A percentile compares a stretch with the other conserved stretches of the same genome.
Evolutionary conservation across 2,113 vertebrate species (phyloP).

Genomic region (Anoura caudifer): DNA sequence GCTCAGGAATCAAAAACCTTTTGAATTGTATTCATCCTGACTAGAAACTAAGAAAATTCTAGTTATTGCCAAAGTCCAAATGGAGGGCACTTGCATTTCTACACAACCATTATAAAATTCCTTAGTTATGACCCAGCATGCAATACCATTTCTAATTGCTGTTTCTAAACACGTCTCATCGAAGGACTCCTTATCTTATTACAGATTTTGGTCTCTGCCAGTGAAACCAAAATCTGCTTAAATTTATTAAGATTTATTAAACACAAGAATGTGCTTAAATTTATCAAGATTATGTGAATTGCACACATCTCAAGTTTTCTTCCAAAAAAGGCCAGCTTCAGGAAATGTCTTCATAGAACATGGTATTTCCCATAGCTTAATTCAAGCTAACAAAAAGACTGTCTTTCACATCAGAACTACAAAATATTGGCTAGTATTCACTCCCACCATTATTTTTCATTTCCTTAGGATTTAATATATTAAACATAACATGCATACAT

Average conservation of each 20-base stretch:
- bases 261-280: slow-evolving; percentile 58
- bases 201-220: slow-evolving; percentile 41
- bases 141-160: not conserved
- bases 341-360: slow-evolving; percentile 42
- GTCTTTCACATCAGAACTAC: not conserved
- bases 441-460: not conserved
- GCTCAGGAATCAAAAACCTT: slow-evolving; percentile 30
- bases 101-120: slow-evolving; percentile 43
- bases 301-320: slow-evolving; percentile 27
- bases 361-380: not conserved
- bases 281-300: slow-evolving; percentile 35
- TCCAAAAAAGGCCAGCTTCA: slow-evolving; percentile 10
- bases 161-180: slow-evolving; percentile 38
- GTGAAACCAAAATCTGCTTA: slow-evolving; percentile 54
- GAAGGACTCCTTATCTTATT: slow-evolving; percentile 42
- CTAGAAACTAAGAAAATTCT: slow-evolving; percentile 36
- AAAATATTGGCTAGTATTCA: not conserved
- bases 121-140: slow-evolving; percentile 14
- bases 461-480: not conserved
- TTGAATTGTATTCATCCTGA: slow-evolving; percentile 48
- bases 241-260: slow-evolving; percentile 47
- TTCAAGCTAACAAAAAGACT: not conserved
- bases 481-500: not conserved
- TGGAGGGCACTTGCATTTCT: slow-evolving; percentile 32
- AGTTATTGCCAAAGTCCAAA: slow-evolving; percentile 38